These are phyloP conservation scores for Pampusana beccarii DNA, from an alignment of 2,113 vertebrate species.

Conservation along the genomic window DNA sequence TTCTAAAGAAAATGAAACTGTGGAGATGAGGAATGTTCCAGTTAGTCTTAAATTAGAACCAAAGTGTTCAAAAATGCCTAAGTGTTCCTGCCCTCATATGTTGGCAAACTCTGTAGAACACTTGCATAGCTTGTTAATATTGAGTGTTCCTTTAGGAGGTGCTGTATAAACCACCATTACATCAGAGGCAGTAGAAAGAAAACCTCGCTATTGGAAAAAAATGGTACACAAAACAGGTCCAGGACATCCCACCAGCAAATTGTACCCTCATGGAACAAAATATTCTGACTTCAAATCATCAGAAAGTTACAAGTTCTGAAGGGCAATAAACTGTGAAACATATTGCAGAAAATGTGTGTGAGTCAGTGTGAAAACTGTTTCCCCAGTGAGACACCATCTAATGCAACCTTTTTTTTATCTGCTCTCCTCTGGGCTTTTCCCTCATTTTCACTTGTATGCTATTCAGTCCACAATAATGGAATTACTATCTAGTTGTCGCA, in stretches of 20 bases:
- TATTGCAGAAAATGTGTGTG: background rate
- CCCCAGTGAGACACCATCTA: background rate
- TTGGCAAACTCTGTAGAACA: background rate
- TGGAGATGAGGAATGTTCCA: constrained; percentile 4
- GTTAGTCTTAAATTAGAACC: background rate
- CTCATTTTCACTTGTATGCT: background rate
- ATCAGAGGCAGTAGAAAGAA: background rate
- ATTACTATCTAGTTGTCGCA: background rate
- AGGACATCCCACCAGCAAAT: background rate
- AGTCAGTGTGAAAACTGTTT: background rate
- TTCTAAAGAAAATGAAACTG: constrained; percentile 15
- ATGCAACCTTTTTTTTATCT: background rate
- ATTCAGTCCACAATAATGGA: background rate
- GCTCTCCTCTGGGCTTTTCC: background rate
- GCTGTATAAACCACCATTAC: background rate
- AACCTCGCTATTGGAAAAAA: background rate
- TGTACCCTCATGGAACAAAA: background rate
- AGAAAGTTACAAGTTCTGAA: background rate
- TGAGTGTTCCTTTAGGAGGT: background rate
- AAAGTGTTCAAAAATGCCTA: background rate
- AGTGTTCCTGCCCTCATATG: background rate
- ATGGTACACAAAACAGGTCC: background rate
- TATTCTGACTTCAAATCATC: background rate
- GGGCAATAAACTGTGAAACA: background rate
- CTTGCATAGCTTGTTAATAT: background rate